Evolutionary conservation across 2,888 invertebrate genomes (phyloP).

Genomic region (Coleophora flavipennella): DNA sequence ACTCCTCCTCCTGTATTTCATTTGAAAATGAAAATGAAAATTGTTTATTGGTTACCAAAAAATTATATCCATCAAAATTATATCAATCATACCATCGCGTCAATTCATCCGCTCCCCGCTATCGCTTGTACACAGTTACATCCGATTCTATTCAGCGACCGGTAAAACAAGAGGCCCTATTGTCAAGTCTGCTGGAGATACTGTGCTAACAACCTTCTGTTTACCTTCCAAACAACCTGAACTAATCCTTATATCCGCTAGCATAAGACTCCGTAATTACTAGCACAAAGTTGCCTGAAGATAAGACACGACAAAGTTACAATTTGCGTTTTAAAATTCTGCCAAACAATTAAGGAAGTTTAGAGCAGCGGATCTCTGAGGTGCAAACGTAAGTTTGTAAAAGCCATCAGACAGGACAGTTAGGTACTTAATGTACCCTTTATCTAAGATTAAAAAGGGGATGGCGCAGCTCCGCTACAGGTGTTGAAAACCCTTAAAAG

Average conservation of each 20-base stretch:
- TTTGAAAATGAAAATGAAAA: too few relatives aligned
- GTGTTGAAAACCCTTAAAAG: conserved; percentile 19
- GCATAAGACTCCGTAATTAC: not conserved
- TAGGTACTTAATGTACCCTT: conserved; percentile 67
- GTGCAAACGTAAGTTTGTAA: conserved; percentile 20
- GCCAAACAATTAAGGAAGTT: conserved; percentile 4
- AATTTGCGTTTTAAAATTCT: conserved; percentile 1
- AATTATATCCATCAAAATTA: too few relatives aligned
- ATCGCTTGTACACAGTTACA: conserved; percentile 12
- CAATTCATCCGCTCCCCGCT: not conserved
- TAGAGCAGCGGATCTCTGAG: conserved; percentile 9
- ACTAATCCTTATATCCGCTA: conserved; percentile 7
- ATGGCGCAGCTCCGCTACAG: conserved; percentile 24
- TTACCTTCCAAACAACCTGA: conserved; percentile 15
- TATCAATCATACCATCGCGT: too few relatives aligned
- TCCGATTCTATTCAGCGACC: conserved; percentile 42
- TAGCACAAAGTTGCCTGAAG: conserved; percentile 21
- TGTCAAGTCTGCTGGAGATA: conserved; percentile 58
- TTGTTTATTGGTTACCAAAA: too few relatives aligned
- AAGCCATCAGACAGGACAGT: conserved; percentile 41
- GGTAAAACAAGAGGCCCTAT: conserved; percentile 64
- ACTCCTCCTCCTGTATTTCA: not conserved
- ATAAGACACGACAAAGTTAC: conserved; percentile 23
- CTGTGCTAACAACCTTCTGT: conserved; percentile 28
- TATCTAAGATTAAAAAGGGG: conserved; percentile 67